These are phyloP conservation scores for Melanotaenia parkinsoni DNA, from an alignment of 2,797 vertebrate species.

Conservation along the genomic window DNA sequence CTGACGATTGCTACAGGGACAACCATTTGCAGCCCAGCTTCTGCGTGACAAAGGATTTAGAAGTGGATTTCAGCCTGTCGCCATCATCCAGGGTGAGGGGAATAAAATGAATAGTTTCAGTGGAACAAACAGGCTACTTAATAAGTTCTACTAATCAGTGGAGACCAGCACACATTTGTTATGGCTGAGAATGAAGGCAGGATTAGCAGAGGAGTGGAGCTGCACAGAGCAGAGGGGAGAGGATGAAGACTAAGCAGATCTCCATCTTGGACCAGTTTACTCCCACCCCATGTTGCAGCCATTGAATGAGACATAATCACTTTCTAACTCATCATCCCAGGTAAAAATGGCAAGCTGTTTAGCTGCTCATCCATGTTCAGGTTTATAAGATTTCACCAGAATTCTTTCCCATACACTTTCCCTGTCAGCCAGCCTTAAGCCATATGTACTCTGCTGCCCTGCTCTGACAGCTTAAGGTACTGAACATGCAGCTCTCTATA, in stretches of 20 bases:
- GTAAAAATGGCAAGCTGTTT: conserved; percentile 19
- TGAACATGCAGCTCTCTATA: conserved; percentile 4
- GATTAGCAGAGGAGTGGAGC: conserved; percentile 21
- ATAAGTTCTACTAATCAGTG: conserved; percentile 45
- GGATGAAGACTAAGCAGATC: conserved; percentile 18
- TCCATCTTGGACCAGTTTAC: conserved; percentile 1
- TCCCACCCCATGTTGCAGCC: neutral
- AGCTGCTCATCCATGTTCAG: conserved; percentile 31
- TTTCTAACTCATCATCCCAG: conserved; percentile 8
- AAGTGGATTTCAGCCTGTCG: conserved; percentile 31
- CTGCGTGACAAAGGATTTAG: conserved; percentile 30
- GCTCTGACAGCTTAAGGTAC: conserved; percentile 47
- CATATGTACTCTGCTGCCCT: conserved; percentile 57
- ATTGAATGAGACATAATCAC: neutral
- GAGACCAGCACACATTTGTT: conserved; percentile 20
- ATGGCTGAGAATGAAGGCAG: conserved; percentile 10
- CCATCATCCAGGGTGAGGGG: conserved; percentile 8
- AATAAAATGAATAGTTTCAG: conserved; percentile 32
- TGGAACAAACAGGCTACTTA: conserved; percentile 35
- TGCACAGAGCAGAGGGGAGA: conserved; percentile 9
- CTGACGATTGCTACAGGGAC: neutral
- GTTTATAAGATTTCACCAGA: conserved; percentile 24
- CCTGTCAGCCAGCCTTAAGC: conserved; percentile 15
- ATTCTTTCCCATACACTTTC: conserved; percentile 16
- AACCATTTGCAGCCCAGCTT: conserved; percentile 14